These are phyloP conservation scores for Albula goreensis DNA, from an alignment of 2,113 vertebrate species.

Conservation along the genomic window DNA sequence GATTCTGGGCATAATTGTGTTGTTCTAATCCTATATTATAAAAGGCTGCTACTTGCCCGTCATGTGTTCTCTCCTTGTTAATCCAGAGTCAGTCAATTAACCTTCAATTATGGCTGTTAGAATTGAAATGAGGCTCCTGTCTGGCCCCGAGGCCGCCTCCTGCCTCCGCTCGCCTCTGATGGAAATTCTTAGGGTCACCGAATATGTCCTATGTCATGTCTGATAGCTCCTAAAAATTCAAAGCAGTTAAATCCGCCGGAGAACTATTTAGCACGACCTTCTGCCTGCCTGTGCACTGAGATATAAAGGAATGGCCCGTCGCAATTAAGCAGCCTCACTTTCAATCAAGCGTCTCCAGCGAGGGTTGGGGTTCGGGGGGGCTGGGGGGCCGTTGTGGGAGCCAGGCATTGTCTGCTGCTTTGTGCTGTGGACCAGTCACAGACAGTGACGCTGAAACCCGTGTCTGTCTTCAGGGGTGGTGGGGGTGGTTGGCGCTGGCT, in stretches of 20 bases:
- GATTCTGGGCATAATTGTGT: conserved; percentile 86
- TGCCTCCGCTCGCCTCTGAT: conserved; percentile 78
- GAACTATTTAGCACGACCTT: conserved; percentile 64
- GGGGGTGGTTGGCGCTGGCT: not conserved
- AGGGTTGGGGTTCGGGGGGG: not conserved
- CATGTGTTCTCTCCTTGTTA: conserved; percentile 95
- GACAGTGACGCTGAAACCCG: not conserved
- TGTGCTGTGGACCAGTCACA: not conserved
- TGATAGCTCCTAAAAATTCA: conserved; percentile 85
- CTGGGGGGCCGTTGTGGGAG: not conserved
- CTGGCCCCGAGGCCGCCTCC: conserved; percentile 73
- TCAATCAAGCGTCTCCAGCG: not conserved
- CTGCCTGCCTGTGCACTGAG: conserved; percentile 38
- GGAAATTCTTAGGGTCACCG: conserved; percentile 90
- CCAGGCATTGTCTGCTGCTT: not conserved
- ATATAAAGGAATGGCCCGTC: conserved; percentile 11
- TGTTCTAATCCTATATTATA: conserved; percentile 91
- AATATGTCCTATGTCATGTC: conserved; percentile 86
- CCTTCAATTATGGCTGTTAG: conserved; percentile 93
- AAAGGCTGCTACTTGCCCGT: conserved; percentile 91
- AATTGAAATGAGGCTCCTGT: conserved; percentile 88
- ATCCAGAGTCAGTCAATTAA: conserved; percentile 97
- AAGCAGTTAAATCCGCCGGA: conserved; percentile 86
- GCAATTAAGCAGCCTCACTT: conserved; percentile 14
- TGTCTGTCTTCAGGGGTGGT: not conserved